Evolutionary conservation across 2,888 invertebrate species (phyloP).

Genomic region (Phania funesta): DNA sequence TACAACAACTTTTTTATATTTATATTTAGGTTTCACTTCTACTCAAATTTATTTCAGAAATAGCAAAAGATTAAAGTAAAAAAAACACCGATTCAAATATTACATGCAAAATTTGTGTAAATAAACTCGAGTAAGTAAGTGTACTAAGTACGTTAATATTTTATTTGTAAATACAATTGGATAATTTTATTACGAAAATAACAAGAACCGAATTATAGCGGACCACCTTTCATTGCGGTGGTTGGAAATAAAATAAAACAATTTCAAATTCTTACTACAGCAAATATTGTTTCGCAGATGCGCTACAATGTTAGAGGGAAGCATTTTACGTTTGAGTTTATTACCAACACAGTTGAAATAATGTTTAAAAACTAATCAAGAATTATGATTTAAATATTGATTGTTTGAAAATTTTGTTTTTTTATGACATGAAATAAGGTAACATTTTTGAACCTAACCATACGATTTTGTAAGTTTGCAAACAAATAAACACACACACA

Average conservation of each 20-base stretch:
- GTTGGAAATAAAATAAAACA: constrained; percentile 58
- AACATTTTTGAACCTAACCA: too few relatives aligned
- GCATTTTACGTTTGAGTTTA: neutral
- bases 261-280: constrained; percentile 47
- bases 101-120: neutral
- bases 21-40: neutral
- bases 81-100: neutral
- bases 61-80: neutral
- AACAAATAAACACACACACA: too few relatives aligned
- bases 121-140: neutral
- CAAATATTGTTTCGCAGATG: constrained; percentile 54
- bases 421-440: too few relatives aligned
- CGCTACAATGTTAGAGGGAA: constrained; percentile 36
- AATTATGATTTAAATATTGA: too few relatives aligned
- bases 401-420: too few relatives aligned
- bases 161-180: constrained; percentile 18
- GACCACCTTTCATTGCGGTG: constrained; percentile 53
- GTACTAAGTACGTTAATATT: constrained; percentile 1
- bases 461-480: too few relatives aligned
- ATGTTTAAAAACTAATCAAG: neutral
- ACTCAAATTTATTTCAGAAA: neutral
- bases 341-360: neutral
- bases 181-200: constrained; percentile 23
- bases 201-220: constrained; percentile 48
- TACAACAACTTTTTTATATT: constrained; percentile 1